phyloP scores from a whole-genome alignment of 2,113 vertebrate genomes.

The Chaetodon trifascialis region DNA sequence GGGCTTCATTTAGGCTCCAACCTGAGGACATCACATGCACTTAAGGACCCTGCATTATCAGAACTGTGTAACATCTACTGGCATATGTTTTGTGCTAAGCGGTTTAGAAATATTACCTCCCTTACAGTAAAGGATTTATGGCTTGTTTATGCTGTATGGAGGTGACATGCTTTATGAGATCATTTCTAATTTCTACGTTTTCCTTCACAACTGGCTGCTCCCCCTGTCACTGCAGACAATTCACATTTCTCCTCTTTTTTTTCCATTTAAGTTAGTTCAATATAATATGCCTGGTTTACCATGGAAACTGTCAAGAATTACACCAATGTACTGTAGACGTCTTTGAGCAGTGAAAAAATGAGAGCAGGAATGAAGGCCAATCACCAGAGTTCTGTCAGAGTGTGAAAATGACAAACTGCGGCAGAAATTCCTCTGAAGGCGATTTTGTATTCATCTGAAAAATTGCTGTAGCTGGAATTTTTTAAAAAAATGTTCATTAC shows the following conservation, averaged over 20 bases:
- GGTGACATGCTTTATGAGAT: neutral
- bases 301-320: constrained; percentile 24
- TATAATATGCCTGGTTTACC: constrained; percentile 1
- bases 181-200: neutral
- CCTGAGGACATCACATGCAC: neutral
- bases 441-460: constrained; percentile 15
- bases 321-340: neutral
- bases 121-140: neutral
- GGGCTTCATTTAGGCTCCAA: constrained; percentile 13
- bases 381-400: constrained; percentile 12
- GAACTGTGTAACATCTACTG: neutral
- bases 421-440: constrained; percentile 19
- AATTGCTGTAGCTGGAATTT: constrained; percentile 5
- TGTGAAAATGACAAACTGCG: constrained; percentile 31
- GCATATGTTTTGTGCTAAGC: neutral
- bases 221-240: neutral
- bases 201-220: constrained; percentile 10
- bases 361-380: constrained; percentile 19
- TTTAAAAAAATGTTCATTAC: constrained; percentile 19
- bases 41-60: neutral
- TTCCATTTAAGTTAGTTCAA: neutral
- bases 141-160: neutral
- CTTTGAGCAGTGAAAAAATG: constrained; percentile 22
- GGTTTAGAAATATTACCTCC: neutral
- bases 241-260: neutral